A percentile compares a stretch with the other conserved stretches of the same genome.
Conservation (phyloP, 1,140 invertebrate genomes). For the Rhopalosiphum padi region DNA sequence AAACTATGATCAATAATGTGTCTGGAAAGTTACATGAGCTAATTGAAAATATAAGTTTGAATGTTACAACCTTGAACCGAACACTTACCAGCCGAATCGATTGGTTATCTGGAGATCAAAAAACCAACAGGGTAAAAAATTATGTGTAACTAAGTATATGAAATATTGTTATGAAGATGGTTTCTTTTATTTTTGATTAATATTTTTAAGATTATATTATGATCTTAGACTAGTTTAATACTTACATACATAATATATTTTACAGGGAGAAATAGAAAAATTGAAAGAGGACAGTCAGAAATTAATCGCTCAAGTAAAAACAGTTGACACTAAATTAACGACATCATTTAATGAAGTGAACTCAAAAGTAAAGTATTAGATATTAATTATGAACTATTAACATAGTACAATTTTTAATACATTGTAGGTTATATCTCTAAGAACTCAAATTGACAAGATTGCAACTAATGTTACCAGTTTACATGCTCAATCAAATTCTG, state of each 20-base stretch:
- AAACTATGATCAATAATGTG: constrained; percentile 24
- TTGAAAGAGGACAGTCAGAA: constrained; percentile 37
- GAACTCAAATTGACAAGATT: constrained; percentile 47
- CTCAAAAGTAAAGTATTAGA: constrained; percentile 16
- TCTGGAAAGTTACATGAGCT: constrained; percentile 19
- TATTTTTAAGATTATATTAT: background rate
- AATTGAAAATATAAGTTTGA: background rate
- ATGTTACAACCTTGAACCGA: background rate
- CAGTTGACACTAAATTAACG: constrained; percentile 25
- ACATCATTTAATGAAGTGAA: constrained; percentile 23
- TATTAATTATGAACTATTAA: background rate
- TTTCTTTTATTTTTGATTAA: background rate
- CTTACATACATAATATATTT: background rate
- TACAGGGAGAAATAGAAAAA: constrained; percentile 30
- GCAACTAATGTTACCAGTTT: constrained; percentile 53
- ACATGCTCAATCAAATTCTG: constrained; percentile 30
- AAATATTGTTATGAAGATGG: background rate
- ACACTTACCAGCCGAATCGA: constrained; percentile 15
- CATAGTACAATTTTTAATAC: background rate
- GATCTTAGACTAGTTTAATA: background rate
- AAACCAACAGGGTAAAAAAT: constrained; percentile 5
- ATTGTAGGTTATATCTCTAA: background rate
- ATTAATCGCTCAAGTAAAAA: constrained; percentile 42
- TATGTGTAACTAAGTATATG: background rate
- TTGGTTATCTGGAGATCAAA: constrained; percentile 46